Conservation (phyloP, 2,797 vertebrate species). For the Gouania willdenowi region DNA sequence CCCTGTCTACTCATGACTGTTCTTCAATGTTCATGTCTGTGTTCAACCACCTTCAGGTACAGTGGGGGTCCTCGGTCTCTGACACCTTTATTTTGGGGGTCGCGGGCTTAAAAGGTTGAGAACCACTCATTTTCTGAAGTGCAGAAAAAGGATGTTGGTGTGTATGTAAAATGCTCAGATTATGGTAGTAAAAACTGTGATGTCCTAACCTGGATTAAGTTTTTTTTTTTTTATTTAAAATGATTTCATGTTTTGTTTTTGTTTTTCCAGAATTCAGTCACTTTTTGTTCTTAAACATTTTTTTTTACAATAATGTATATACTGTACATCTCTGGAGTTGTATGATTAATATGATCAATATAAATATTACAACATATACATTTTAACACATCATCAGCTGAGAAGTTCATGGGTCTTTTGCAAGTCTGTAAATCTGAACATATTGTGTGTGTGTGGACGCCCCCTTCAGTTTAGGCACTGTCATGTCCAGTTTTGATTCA, state of each 20-base stretch:
- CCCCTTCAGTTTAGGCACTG: slow-evolving; percentile 58
- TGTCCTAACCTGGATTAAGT: slow-evolving; percentile 41
- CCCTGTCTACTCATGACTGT: no score
- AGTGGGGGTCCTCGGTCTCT: no score
- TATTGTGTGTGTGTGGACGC: slow-evolving; percentile 44
- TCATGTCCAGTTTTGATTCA: slow-evolving; percentile 70
- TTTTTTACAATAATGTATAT: no score
- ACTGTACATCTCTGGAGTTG: slow-evolving; percentile 67
- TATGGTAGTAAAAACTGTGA: slow-evolving; percentile 27
- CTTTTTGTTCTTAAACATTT: no score
- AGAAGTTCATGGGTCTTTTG: slow-evolving; percentile 21
- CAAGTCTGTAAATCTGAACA: no score
- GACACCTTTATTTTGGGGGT: no score
- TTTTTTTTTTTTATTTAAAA: slow-evolving; percentile 60
- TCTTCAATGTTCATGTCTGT: no score
- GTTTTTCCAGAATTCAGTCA: no score
- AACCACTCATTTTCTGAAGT: no score
- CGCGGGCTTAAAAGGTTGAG: no score
- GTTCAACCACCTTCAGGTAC: no score
- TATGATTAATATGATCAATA: slow-evolving; percentile 54
- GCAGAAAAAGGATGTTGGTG: slow-evolving; percentile 38
- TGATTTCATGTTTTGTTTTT: slow-evolving; percentile 22
- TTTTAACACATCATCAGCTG: slow-evolving; percentile 33
- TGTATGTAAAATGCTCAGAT: slow-evolving; percentile 45
- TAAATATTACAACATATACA: slow-evolving; percentile 53